Conservation (phyloP, 2,888 invertebrate genomes). For the Sinopyrophorus schimmeli region DNA sequence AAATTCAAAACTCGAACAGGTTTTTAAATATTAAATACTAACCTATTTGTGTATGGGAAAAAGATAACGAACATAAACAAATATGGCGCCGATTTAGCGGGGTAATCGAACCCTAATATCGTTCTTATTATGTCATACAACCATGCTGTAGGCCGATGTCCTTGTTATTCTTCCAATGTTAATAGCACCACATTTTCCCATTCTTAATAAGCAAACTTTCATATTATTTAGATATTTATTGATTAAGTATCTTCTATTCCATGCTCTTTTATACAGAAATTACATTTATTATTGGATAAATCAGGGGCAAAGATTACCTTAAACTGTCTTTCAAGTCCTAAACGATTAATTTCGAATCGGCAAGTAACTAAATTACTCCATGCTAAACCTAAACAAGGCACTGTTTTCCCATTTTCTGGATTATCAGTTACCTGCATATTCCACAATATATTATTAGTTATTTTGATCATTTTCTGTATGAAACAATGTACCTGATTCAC, state of each 20-base stretch:
- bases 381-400: conserved; percentile 66
- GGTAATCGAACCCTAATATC: conserved; percentile 41
- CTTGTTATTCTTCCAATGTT: neutral
- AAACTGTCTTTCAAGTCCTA: conserved; percentile 52
- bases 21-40: conserved; percentile 24
- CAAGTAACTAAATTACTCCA: conserved; percentile 70
- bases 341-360: conserved; percentile 58
- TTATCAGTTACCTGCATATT: conserved; percentile 50
- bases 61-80: conserved; percentile 49
- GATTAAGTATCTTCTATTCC: too few relatives aligned
- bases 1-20: conserved; percentile 2
- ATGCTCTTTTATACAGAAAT: conserved; percentile 57
- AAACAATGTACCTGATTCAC: conserved; percentile 67
- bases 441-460: neutral
- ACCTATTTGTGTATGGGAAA: conserved; percentile 38
- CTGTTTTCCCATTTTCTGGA: conserved; percentile 44
- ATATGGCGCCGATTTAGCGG: conserved; percentile 44
- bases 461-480: neutral
- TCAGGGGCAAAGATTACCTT: conserved; percentile 64
- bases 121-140: conserved; percentile 40
- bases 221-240: too few relatives aligned
- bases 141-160: conserved; percentile 10
- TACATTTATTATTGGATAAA: conserved; percentile 55
- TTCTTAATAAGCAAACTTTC: too few relatives aligned
- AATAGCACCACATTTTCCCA: too few relatives aligned